Conservation (phyloP, 2,888 invertebrate species). For the Athetis lepigone region DNA sequence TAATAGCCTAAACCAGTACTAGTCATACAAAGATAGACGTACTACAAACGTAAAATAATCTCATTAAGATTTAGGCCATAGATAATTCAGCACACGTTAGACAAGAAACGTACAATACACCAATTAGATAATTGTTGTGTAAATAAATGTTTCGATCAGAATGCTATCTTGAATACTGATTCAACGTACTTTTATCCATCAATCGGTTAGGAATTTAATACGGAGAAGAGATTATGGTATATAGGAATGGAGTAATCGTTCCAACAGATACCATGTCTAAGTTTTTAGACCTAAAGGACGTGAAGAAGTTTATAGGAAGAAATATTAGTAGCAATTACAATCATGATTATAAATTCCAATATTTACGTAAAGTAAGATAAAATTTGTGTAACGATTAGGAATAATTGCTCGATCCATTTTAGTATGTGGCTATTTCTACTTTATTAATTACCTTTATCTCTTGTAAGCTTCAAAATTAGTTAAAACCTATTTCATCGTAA, state of each 20-base stretch:
- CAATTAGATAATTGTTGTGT: slow-evolving; percentile 53
- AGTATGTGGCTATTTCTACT: neutral
- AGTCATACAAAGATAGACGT: slow-evolving; percentile 19
- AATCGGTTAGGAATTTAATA: slow-evolving; percentile 5
- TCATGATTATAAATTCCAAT: neutral
- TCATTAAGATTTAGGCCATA: slow-evolving; percentile 53
- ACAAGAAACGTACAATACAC: slow-evolving; percentile 51
- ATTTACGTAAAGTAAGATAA: neutral
- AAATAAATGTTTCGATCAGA: slow-evolving; percentile 32
- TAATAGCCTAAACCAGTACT: slow-evolving; percentile 5
- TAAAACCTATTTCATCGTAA: too few species aligned
- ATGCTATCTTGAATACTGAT: slow-evolving; percentile 41
- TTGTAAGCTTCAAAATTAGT: too few species aligned
- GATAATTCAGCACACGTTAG: slow-evolving; percentile 51
- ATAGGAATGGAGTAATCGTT: slow-evolving; percentile 25
- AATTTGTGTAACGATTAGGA: neutral
- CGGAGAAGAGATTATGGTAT: slow-evolving; percentile 13
- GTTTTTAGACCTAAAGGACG: neutral
- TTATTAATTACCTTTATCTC: slow-evolving; percentile 7
- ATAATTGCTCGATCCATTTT: neutral
- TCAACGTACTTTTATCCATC: slow-evolving; percentile 45
- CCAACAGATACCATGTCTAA: neutral
- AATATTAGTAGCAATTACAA: neutral
- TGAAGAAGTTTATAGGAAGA: slow-evolving; percentile 21
- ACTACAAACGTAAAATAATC: slow-evolving; percentile 46